Base-by-base conservation (phyloP, 37 sponge, comb jelly and placozoan genomes). In the Axinella damicornis region DNA sequence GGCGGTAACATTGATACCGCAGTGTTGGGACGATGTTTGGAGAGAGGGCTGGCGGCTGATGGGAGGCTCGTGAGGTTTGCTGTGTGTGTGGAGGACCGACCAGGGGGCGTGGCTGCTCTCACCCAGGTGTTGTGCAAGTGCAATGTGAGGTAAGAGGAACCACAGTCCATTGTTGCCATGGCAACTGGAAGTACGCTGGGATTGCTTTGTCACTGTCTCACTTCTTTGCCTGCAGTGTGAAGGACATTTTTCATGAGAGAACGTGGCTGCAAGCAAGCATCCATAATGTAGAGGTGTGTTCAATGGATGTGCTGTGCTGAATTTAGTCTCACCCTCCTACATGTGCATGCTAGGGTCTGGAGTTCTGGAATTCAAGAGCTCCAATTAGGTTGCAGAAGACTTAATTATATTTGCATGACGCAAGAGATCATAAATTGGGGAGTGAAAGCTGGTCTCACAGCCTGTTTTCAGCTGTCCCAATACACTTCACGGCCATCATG, bases 1-100 rank as follows among this genome's bases (percentile, higher is more conserved):
- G 96, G 96, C 22, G 93, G 93, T 13, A 96, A 96, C 65, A 96
- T 96, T 33, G 96, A 96, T 77, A 96, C 96, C 0, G 76, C 93
- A 11, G 69, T 90, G 11, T 79, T 96, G 18, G 93, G 93, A 0
- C 57, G 96, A 55, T 96, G 96, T 75, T 41, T 96, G 69, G 93
- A 96, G 79, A 53, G 96, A 76, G 96, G 96, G 2, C 69, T 96
- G 56, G 96, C 93, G 22, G 88, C 93, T 73, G 96, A 96, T 60
- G 85, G 88, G 11, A 70, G 96, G 39, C 63, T 96, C 30, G 78
- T 85, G n/a, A 69, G 73, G 27, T 90, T 92, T 57, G 74, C 58
- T 18, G 91, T 96, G n/a, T 31, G 56, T 18, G 77, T 96, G 18
- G 38, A 73, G 21, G 96, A 96, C 57, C 64, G 87, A 31, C 93